A percentile compares a stretch with the other conserved stretches of the same genome.
Conservation (phyloP, 2,888 invertebrate genomes). For the Globia sparganii region DNA sequence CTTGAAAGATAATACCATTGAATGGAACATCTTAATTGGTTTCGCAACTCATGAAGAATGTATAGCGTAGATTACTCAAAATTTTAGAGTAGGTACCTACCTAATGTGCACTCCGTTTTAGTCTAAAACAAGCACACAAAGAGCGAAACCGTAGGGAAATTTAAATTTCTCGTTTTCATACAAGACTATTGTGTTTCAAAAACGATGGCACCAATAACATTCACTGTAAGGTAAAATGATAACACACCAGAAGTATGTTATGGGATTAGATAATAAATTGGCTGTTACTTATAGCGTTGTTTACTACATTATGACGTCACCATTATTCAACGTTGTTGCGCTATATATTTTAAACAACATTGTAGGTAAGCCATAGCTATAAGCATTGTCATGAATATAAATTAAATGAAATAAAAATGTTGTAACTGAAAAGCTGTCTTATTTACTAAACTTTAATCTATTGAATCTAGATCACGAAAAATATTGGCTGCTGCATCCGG, state of each 20-base stretch:
- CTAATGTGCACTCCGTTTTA: background rate
- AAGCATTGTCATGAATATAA: slow-evolving; percentile 70
- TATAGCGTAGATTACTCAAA: background rate
- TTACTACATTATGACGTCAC: slow-evolving; percentile 59
- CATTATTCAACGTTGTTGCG: slow-evolving; percentile 42
- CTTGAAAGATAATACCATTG: slow-evolving; percentile 4
- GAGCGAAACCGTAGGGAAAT: background rate
- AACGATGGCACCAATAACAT: slow-evolving; percentile 74
- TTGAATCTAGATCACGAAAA: background rate
- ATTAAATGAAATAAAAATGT: slow-evolving; percentile 71
- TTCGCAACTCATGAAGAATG: background rate
- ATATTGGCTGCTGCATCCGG: background rate
- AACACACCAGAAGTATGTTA: slow-evolving; percentile 86
- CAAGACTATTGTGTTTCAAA: slow-evolving; percentile 74
- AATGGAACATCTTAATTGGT: slow-evolving; percentile 9
- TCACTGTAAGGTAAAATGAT: slow-evolving; percentile 89
- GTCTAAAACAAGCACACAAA: background rate
- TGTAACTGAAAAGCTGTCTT: slow-evolving; percentile 62
- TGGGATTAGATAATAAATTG: slow-evolving; percentile 71
- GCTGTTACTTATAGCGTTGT: slow-evolving; percentile 67
- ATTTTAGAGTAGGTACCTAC: background rate
- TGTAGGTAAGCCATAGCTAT: slow-evolving; percentile 66
- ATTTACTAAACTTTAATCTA: slow-evolving; percentile 5
- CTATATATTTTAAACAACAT: slow-evolving; percentile 66
- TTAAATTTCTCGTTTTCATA: background rate